These are phyloP conservation scores for Urosaurus nigricauda DNA, from an alignment of 2,797 vertebrate species.

Conservation along the genomic window DNA sequence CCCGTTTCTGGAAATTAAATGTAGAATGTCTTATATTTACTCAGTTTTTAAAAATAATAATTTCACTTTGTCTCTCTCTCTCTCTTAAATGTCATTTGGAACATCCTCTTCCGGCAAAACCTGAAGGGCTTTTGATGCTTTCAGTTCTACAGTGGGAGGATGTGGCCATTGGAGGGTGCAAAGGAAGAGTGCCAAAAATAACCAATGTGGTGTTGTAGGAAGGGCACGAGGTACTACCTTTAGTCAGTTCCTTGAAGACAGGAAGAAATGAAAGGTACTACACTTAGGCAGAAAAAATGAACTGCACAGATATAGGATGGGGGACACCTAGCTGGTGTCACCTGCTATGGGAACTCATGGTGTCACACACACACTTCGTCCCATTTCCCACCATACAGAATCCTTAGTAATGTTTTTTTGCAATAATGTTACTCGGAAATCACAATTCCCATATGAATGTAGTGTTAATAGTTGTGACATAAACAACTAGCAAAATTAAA, in stretches of 20 bases:
- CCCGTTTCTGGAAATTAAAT: not conserved
- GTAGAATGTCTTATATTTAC: not conserved
- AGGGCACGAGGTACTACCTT: not conserved
- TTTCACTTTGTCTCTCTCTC: not conserved
- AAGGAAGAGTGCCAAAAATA: not conserved
- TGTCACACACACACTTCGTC: too few relatives aligned
- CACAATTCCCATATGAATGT: too few relatives aligned
- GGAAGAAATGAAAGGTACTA: too few relatives aligned
- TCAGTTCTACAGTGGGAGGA: not conserved
- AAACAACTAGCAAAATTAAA: too few relatives aligned
- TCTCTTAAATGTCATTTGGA: not conserved
- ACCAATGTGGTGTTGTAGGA: not conserved
- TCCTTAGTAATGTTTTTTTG: too few relatives aligned
- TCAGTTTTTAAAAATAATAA: not conserved
- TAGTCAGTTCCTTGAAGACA: not conserved
- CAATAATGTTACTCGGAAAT: too few relatives aligned
- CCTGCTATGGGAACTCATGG: too few relatives aligned
- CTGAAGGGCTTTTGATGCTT: not conserved
- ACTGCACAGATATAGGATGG: too few relatives aligned
- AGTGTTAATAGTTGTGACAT: too few relatives aligned
- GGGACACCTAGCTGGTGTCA: too few relatives aligned
- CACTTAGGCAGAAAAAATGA: too few relatives aligned
- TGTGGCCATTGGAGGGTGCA: constrained; percentile 28
- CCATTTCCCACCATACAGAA: too few relatives aligned
- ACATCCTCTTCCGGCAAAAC: not conserved